These are phyloP conservation scores for Prorops nasuta DNA, from an alignment of 1,140 invertebrate species.

Conservation along the genomic window DNA sequence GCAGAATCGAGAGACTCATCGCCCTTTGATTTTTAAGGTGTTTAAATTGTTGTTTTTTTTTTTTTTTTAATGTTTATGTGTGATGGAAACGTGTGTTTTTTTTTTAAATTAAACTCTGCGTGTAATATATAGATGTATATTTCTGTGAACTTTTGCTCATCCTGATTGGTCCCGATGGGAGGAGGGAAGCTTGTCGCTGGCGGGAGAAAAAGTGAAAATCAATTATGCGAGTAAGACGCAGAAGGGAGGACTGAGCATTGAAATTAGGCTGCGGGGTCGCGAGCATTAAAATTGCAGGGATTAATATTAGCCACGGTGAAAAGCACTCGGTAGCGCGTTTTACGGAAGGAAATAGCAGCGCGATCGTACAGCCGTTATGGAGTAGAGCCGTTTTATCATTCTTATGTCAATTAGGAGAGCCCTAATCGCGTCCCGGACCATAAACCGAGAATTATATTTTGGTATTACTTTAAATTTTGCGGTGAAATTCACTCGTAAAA, in stretches of 20 bases:
- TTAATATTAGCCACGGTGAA: slow-evolving; percentile 32
- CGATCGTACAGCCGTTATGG: no score
- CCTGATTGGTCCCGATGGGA: no score
- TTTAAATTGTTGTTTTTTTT: no score
- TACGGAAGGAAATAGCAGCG: no score
- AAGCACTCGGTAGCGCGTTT: background rate
- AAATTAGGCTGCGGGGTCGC: slow-evolving; percentile 34
- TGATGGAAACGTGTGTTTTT: no score
- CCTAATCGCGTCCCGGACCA: slow-evolving; percentile 36
- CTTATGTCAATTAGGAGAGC: slow-evolving; percentile 42
- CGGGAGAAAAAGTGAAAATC: slow-evolving; percentile 21
- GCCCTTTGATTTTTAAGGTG: no score
- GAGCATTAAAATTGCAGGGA: slow-evolving; percentile 41
- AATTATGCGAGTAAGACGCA: slow-evolving; percentile 24
- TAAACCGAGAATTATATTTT: slow-evolving; percentile 32
- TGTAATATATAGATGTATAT: no score
- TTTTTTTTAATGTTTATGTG: no score
- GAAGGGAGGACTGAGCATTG: slow-evolving; percentile 23
- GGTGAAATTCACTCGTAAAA: background rate
- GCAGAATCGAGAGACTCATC: no score
- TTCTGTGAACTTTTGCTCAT: no score
- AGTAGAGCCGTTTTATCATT: slow-evolving; percentile 25
- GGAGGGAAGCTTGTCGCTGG: no score
- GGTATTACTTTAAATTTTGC: background rate
- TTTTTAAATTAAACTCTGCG: no score